These are phyloP conservation scores for Diorhabda carinulata DNA, from an alignment of 1,140 invertebrate genomes.

Conservation along the genomic window DNA sequence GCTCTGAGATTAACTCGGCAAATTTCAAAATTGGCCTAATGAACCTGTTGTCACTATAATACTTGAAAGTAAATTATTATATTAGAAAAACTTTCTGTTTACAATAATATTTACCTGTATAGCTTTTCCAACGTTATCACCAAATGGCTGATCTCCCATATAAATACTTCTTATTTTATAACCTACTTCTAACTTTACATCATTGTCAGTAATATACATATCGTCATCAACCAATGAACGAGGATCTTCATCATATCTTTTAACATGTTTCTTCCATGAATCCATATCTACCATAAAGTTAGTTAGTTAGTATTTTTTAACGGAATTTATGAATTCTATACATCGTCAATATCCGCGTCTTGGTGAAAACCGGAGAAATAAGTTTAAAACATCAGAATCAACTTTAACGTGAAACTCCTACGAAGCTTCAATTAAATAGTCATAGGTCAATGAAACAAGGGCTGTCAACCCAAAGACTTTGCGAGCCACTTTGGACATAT, in stretches of 20 bases:
- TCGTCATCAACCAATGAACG: slow-evolving; percentile 4
- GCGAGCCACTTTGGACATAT: no score
- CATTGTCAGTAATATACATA: slow-evolving; percentile 6
- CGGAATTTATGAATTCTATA: no score
- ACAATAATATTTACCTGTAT: no score
- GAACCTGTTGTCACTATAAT: slow-evolving; percentile 16
- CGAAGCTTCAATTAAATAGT: no score
- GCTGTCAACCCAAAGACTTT: no score
- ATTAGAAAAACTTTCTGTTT: no score
- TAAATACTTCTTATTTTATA: slow-evolving; percentile 2
- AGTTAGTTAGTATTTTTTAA: background rate
- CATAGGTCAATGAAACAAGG: no score
- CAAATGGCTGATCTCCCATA: background rate
- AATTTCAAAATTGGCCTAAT: slow-evolving; percentile 22
- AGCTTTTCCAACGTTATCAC: no score
- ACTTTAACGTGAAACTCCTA: no score
- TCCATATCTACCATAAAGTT: background rate
- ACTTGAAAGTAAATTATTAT: slow-evolving; percentile 11
- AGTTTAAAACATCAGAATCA: no score
- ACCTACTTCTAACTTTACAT: background rate
- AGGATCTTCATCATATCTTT: background rate
- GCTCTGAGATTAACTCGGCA: slow-evolving; percentile 18
- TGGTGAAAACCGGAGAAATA: no score
- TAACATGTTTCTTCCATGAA: background rate
- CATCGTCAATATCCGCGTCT: no score